Evolutionary conservation across 2,888 invertebrate species (phyloP), one percentile per base, ranked within the genome.

Genomic region (Hirtodrosophila alboralis): DNA sequence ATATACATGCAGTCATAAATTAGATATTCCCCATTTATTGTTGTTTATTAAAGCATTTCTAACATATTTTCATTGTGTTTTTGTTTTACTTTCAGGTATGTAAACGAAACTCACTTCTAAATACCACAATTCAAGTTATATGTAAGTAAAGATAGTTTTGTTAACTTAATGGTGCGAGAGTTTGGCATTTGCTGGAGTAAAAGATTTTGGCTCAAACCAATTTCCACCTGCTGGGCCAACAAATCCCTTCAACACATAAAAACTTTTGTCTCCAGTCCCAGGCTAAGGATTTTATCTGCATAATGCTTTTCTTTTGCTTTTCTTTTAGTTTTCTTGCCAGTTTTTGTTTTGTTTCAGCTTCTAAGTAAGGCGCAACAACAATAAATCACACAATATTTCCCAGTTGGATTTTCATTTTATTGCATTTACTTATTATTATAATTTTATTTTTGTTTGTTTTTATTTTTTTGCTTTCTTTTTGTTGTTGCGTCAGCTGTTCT

Each of bases 351-450:
- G 26, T 41, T 47, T 9, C 33, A 28, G 53, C 38, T 49, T 44
- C 57, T 47, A 52, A 56, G 36, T 41, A 45, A 41, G 41, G 41
- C 43, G 14, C 52, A 60, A 63, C 65, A 72, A 71, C 69, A 85
- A 88, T 88, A 87, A 86, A 84, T 87, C 84, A 87, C 69, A 74
- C 65, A 66, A 72, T 79, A 87, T 87, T 87, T 84, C 84, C 86
- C 87, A 78, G 86, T 84, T 81, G 86, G 77, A 78, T 87, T 84
- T 86, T 74, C 86, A 74, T 86, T 80, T 81, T 81, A 81, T 84
- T 81, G 85, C 85, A 83, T 83, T 84, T 79, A 79, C 85, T 81
- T 81, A 81, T 79, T 79, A 76, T 81, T 73, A 72, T 81, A 76
- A 79, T 68, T 71, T 34, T 59, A 43, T 30, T 58, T 38, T 18